Base-by-base conservation (phyloP, 2,888 invertebrate genomes). In the Heliconius ismenius region DNA sequence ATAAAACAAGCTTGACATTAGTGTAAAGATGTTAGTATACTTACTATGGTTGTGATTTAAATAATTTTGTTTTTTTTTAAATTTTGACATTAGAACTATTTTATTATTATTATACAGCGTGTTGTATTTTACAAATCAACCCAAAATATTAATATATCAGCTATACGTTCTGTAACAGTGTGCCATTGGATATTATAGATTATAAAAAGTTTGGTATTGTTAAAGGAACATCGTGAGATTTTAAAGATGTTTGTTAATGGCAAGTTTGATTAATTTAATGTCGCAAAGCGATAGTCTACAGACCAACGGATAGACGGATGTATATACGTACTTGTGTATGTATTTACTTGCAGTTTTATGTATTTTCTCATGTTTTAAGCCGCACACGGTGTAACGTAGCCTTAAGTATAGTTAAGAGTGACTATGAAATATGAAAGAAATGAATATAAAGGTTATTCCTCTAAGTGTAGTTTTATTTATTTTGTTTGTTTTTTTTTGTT, bases 361-460 rank as follows among this genome's bases (percentile, higher is more conserved):
- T 73, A 68, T 79, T 81, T 78, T 80, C 77, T 80, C 77, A 75
- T 79, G 74, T 79, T 73, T 78, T 77, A 76, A 81, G 81, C 83
- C 83, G 84, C 85, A 84, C 85, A 84, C 83, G 82, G 84, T 86
- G 87, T 87, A 84, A 83, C 79, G 76, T 90, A 91, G 88, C 83
- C 83, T 82, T 91, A 91, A 90, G 91, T 85, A 88, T 89, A 89
- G 86, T 86, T 86, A 91, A 90, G 91, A 89, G 87, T 90, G 88
- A 86, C 77, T 80, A 78, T 80, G 76, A 89, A 90, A 87, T 90
- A 88, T 90, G 88, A 88, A 89, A 87, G 84, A 91, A 92, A 92
- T 90, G 87, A 93, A 92, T 92, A 92, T 91, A 93, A 92, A 92
- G 91, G 91, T 91, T 93, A 93, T 92, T 93, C 92, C 92, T 92